Evolutionary conservation across 2,797 vertebrate species (phyloP), one percentile per base, ranked within the genome.

Genomic region (Poeciliopsis presidionis): DNA sequence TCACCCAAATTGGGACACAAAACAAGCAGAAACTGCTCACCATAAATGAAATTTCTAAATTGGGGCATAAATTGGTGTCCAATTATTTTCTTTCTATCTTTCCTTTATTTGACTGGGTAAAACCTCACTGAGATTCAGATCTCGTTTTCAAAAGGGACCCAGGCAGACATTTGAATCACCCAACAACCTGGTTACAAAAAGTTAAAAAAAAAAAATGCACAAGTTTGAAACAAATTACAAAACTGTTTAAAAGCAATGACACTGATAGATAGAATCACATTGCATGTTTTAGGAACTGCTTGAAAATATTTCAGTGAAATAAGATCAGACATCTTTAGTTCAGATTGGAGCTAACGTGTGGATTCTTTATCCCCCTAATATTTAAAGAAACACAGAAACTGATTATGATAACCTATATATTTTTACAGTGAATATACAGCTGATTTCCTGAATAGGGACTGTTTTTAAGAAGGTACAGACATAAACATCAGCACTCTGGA

Each of bases 401-500:
- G 28, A 33, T 61, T 61, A 61, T 33, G 14, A 33, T 16, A 14
- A 61, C 57, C 14, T 30, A 28, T 28, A 30, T 14, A 16, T 33
- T 33, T 61, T 61, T 61, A n/a, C 28, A 33, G 57, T 16, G 57
- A 61, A 61, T 5, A 30, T 59, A 14, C 13, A 55, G 53, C 53
- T 61, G 28, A 12, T n/a, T 28, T 28, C n/a, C 9, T 28, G n/a
- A 57, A 13, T 28, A 28, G 53, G 25, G 53, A 11, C 25, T 28
- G 11, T 57, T 13, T 13, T 57, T 57, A 28, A 5, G 9, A 57
- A 16, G 16, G 25, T 36, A 8, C 43, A 16, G 25, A 22, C 49
- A 47, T 43, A 67, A 79, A 9, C 77, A 78, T 86, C 89, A 92
- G 86, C 83, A 94, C 90, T 74, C 28, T 28, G 90, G 93, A 91